Evolutionary conservation across 2,797 vertebrate genomes (phyloP).

Genomic region (Neostethus bicornis): DNA sequence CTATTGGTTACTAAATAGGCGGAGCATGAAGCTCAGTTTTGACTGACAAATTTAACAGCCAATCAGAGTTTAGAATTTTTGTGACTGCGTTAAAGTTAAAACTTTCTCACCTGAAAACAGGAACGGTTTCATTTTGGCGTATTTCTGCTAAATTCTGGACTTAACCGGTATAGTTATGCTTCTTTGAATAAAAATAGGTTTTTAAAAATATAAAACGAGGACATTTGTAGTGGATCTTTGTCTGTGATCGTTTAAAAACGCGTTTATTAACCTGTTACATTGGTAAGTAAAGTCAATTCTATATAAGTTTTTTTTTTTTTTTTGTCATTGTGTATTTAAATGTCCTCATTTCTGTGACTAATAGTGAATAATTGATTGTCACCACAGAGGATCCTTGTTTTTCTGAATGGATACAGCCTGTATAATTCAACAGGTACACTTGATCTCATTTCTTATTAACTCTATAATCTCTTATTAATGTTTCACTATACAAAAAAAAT

Average conservation of each 20-base stretch:
- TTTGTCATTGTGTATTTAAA: rapidly evolving
- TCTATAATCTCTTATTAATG: no score
- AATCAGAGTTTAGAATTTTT: slow-evolving; percentile 17
- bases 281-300: slow-evolving; percentile 20
- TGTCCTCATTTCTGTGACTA: background rate
- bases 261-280: background rate
- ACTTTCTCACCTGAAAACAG: slow-evolving; percentile 8
- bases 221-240: no score
- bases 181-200: no score
- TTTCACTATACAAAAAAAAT: no score
- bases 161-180: no score
- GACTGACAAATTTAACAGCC: slow-evolving; percentile 43
- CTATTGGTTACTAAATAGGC: slow-evolving; percentile 54
- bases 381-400: slow-evolving; percentile 5
- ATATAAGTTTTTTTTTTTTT: background rate
- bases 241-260: no score
- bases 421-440: slow-evolving; percentile 49
- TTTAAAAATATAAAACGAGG: no score
- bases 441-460: slow-evolving; percentile 4
- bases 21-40: background rate
- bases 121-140: no score
- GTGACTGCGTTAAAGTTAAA: background rate
- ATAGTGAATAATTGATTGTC: background rate
- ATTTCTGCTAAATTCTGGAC: no score
- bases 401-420: slow-evolving; percentile 40